phyloP scores from a whole-genome alignment of 2,797 vertebrate genomes.

The Aphelocoma californica region DNA sequence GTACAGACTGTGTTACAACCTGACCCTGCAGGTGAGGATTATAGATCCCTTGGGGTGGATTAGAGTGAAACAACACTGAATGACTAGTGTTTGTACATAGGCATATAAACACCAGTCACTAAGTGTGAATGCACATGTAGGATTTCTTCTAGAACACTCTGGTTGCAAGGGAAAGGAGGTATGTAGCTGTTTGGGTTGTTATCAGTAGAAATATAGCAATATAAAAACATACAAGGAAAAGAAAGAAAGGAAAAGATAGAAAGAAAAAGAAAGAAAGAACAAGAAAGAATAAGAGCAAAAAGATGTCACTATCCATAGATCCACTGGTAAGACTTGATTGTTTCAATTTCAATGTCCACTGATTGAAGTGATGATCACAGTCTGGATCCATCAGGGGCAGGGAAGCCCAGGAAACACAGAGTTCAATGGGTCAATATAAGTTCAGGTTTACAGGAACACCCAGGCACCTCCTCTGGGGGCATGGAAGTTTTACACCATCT shows the following conservation, averaged over 20 bases:
- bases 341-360: fast-evolving
- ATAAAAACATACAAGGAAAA: neutral
- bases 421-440: neutral
- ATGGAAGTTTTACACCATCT: neutral
- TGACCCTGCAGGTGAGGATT: neutral
- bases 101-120: neutral
- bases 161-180: neutral
- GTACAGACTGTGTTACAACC: no score
- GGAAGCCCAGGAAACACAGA: neutral
- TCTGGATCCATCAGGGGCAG: neutral
- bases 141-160: neutral
- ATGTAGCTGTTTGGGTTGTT: neutral
- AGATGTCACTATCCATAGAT: neutral
- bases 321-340: neutral
- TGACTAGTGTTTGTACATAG: neutral
- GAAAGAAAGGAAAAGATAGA: neutral
- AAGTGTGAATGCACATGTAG: no score
- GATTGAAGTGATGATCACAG: neutral
- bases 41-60: fast-evolving
- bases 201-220: neutral
- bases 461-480: neutral
- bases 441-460: neutral
- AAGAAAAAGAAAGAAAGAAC: neutral
- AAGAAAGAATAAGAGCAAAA: neutral
- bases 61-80: neutral